Evolutionary conservation across 2,888 invertebrate genomes (phyloP), one percentile per base, ranked within the genome.

Genomic region (Chrysodeixis includens): DNA sequence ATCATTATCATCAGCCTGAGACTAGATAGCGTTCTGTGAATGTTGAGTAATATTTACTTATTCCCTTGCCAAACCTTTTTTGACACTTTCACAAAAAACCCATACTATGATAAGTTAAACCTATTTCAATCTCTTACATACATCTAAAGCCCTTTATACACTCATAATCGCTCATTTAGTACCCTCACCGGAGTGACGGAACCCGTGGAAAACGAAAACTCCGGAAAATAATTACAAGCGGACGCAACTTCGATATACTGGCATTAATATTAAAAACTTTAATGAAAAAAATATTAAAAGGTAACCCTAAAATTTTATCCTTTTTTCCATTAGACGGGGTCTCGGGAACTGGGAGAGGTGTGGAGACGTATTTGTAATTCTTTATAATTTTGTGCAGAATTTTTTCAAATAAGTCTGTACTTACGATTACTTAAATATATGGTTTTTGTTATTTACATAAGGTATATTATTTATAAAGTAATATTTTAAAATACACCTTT

Each of bases 261-360:
- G 83, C 91, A 93, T 94, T 93, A 94, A 94, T 94, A 94, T 94
- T 95, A 92, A 95, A 95, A 95, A 95, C 95, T 95, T 95, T 92
- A 94, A 94, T 94, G 94, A 95, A 94, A 95, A 94, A 95, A 94
- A 91, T 92, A 93, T 94, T 92, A 94, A 94, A 94, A 92, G 93
- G 90, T 79, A 74, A 72, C 89, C 90, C 85, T 79, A 83, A 87
- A 90, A 90, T 91, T 91, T 89, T 88, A 93, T 94, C 94, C 93
- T 94, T 93, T 94, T 95, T 93, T 92, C 93, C 93, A 92, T 93
- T 93, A 93, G 92, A 89, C 87, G 87, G 85, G 81, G 81, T 87
- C 86, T 86, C 85, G 77, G 66, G 88, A 82, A 83, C 70, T 87
- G 16, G 9, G 74, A 20, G 44, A 40, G 67, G 59, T 0, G 60